Evolutionary conservation across 2,113 vertebrate genomes (phyloP), one percentile per base, ranked within the genome.

Genomic region (Panthera uncia): DNA sequence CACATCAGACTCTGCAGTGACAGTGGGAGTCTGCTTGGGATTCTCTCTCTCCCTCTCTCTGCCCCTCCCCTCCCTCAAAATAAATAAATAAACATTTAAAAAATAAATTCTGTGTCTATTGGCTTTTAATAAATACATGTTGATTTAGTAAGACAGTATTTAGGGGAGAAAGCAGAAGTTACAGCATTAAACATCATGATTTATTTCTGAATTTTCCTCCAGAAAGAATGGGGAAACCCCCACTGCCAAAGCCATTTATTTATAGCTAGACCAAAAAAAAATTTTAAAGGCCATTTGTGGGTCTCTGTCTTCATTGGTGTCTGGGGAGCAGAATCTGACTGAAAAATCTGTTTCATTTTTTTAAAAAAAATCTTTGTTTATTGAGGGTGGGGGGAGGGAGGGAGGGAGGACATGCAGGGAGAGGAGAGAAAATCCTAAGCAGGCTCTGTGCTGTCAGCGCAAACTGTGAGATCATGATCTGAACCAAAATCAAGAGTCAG

Each of bases 201-300:
- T 76, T 95, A 95, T 95, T 94, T 94, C 48, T 91, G 63, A 80
- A 97, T 88, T 95, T 85, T 94, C 65, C 93, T 97, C 80, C 41
- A 36, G 71, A 93, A 96, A 96, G 88, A 78, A n/a, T 38, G 36
- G 91, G 78, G 85, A 96, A 93, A 88, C 33, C 71, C 68, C 76
- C 61, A 61, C 10, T 96, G 48, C 48, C 38, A 87, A 84, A 90
- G 74, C 45, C 65, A 78, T 95, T 94, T 95, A 94, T 98, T 95
- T 96, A 94, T 90, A 94, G 63, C 61, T 96, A 73, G 82, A 73
- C 50, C 19, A 41, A 69, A 16, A 71, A 81, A 76, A 31, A 63
- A 3, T 21, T 36, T 29, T 74, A n/a, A 91, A 78, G 48, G 9
- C 31, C 71, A 69, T 92, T 90, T 94, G 21, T 91, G 69, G 55